Evolutionary conservation across 2,888 invertebrate species (phyloP).

Genomic region (Ceramica pisi): DNA sequence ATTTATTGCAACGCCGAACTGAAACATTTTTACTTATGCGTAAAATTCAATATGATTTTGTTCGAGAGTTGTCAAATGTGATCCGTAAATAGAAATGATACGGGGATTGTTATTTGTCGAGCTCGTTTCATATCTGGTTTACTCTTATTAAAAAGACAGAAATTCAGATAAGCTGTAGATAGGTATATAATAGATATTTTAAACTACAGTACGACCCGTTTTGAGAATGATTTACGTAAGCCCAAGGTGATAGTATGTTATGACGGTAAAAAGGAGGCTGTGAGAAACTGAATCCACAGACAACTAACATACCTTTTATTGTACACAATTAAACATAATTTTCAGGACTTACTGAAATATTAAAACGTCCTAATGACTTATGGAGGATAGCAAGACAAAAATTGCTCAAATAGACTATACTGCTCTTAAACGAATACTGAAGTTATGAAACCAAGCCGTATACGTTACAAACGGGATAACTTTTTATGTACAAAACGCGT

Average conservation of each 20-base stretch:
- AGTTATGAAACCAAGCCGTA: constrained; percentile 11
- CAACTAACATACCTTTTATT: not conserved
- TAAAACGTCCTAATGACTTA: not conserved
- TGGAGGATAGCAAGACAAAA: not conserved
- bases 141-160: too few relatives aligned
- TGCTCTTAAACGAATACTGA: not conserved
- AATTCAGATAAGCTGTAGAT: too few relatives aligned
- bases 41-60: not conserved
- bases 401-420: not conserved
- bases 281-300: not conserved
- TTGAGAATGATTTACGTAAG: not conserved
- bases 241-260: not conserved
- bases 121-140: not conserved
- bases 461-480: constrained; percentile 8
- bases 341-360: too few relatives aligned
- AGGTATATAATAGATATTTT: too few relatives aligned
- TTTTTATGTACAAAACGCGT: constrained; percentile 13
- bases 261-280: not conserved
- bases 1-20: not conserved
- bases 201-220: not conserved
- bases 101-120: not conserved
- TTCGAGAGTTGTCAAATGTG: not conserved
- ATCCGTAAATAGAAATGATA: not conserved
- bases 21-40: not conserved
- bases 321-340: too few relatives aligned